A percentile compares a stretch with the other conserved stretches of the same genome.
These are phyloP conservation scores for Caenorhabditis becei DNA, from an alignment of 2,888 invertebrate species.

Conservation along the genomic window DNA sequence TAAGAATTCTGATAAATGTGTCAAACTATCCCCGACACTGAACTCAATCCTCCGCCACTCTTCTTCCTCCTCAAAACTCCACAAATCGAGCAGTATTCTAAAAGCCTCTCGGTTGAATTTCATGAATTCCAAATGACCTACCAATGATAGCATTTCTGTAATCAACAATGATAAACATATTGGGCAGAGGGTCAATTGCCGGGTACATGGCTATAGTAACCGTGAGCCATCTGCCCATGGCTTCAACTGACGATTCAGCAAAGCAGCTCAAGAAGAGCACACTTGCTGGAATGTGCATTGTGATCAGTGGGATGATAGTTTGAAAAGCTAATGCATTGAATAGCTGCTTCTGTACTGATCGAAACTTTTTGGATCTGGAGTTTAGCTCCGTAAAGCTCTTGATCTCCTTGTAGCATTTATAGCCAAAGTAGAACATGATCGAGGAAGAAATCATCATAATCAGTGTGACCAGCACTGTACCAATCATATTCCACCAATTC, in stretches of 20 bases:
- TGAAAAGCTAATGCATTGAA: slow-evolving; percentile 20
- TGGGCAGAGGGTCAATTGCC: too few relatives aligned
- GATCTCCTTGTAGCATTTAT: slow-evolving; percentile 16
- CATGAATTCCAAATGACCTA: too few relatives aligned
- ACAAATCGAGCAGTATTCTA: too few relatives aligned
- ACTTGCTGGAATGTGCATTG: slow-evolving; percentile 21
- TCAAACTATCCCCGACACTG: too few relatives aligned
- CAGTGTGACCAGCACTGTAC: neutral
- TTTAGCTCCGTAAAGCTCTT: neutral
- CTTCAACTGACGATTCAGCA: neutral
- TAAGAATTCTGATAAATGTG: too few relatives aligned
- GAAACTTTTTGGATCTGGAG: neutral
- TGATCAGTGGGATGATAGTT: slow-evolving; percentile 11
- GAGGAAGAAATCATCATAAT: neutral
- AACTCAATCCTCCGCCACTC: too few relatives aligned
- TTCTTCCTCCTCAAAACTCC: too few relatives aligned
- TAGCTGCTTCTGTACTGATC: slow-evolving; percentile 15
- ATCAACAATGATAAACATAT: too few relatives aligned
- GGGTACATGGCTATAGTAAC: too few relatives aligned
- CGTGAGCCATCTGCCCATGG: neutral
- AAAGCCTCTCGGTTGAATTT: too few relatives aligned
- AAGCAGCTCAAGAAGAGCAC: neutral
- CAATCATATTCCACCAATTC: slow-evolving; percentile 7
- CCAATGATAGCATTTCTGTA: too few relatives aligned
- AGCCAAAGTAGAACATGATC: slow-evolving; percentile 13